phyloP scores from a whole-genome alignment of 64 coral and sea anemone genomes.

The Anthopleura sola region DNA sequence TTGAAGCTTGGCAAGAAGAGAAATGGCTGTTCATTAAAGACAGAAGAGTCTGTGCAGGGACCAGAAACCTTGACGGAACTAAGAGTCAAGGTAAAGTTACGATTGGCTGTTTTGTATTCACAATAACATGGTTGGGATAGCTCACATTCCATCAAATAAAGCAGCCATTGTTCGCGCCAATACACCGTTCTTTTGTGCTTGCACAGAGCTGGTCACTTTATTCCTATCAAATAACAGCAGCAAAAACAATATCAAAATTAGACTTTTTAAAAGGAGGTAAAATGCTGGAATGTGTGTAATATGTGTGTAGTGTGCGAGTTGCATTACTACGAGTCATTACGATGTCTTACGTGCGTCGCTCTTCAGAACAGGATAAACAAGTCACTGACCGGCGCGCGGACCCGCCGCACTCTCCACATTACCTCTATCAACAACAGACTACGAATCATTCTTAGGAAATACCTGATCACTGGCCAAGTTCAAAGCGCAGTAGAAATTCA shows the following conservation, averaged over 20 bases:
- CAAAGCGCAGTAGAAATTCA: too few species aligned
- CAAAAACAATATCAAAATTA: background rate
- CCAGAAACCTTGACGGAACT: background rate
- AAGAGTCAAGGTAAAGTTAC: background rate
- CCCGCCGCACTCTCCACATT: too few species aligned
- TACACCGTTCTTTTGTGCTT: conserved; percentile 4
- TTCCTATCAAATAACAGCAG: background rate
- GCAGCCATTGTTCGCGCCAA: conserved; percentile 34
- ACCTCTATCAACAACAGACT: too few species aligned
- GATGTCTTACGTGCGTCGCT: too few species aligned
- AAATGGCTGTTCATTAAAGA: background rate
- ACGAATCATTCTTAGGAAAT: background rate
- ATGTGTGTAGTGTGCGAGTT: background rate
- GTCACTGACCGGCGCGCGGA: too few species aligned
- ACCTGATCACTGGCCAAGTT: too few species aligned
- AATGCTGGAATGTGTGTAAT: background rate
- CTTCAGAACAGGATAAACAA: too few species aligned
- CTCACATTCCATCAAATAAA: conserved; percentile 50
- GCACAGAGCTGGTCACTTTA: background rate
- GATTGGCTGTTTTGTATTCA: conserved; percentile 35
- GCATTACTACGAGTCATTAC: background rate
- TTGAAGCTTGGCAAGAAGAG: background rate
- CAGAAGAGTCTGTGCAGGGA: background rate
- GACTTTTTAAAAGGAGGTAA: background rate
- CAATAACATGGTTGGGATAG: conserved; percentile 52